These are phyloP conservation scores for Geophilus truncorum DNA, from an alignment of 2,888 invertebrate species.

Conservation along the genomic window DNA sequence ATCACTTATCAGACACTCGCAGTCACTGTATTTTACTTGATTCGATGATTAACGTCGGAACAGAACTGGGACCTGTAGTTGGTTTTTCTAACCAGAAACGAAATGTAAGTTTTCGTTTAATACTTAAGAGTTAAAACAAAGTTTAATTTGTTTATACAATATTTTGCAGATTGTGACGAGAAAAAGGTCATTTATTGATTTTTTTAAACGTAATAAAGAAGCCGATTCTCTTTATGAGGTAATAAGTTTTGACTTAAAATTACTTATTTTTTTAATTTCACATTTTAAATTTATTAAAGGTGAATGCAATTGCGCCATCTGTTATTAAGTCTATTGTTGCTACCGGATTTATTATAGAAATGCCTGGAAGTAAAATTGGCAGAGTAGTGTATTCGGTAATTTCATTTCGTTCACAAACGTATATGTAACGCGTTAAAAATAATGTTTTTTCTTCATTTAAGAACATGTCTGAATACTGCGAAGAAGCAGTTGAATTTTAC, in stretches of 20 bases:
- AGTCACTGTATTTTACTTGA: neutral
- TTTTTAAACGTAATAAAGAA: neutral
- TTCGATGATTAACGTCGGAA: neutral
- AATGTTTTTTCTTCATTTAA: neutral
- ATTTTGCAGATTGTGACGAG: neutral
- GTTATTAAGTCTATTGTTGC: neutral
- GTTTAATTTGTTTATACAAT: no score
- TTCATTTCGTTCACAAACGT: neutral
- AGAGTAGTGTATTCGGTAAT: neutral
- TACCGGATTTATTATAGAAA: neutral
- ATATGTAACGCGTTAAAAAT: neutral
- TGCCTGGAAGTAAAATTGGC: neutral
- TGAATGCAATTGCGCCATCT: neutral
- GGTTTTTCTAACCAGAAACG: neutral
- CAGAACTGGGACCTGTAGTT: neutral
- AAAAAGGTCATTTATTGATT: neutral
- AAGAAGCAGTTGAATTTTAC: neutral
- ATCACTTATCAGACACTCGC: neutral
- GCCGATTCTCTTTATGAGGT: neutral
- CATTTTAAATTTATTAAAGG: neutral
- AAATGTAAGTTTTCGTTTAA: neutral
- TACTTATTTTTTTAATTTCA: neutral
- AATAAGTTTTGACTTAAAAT: neutral
- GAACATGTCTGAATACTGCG: neutral
- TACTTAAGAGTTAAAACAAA: no score